A percentile compares a stretch with the other conserved stretches of the same genome.
phyloP scores from a whole-genome alignment of 2,888 invertebrate genomes.

The Gastrophysa polygoni region DNA sequence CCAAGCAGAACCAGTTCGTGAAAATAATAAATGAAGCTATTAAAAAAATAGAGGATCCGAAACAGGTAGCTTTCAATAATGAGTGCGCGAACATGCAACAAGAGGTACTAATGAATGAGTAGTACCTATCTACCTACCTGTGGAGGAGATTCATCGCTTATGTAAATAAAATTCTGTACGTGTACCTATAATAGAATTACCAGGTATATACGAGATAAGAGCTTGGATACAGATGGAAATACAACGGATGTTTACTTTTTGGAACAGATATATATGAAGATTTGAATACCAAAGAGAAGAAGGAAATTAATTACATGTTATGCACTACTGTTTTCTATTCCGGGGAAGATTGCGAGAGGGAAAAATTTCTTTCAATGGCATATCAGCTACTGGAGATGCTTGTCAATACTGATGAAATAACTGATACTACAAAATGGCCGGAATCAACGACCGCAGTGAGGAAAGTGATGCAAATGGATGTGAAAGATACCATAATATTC shows the following conservation, averaged over 20 bases:
- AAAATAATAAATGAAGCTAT: conserved; percentile 7
- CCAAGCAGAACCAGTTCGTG: background rate
- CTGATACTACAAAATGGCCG: too few species aligned
- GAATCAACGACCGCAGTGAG: too few species aligned
- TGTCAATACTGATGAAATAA: too few species aligned
- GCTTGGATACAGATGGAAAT: background rate
- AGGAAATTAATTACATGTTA: too few species aligned
- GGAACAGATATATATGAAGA: background rate
- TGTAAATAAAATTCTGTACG: conserved; percentile 4
- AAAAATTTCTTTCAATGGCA: too few species aligned
- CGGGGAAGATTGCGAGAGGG: too few species aligned
- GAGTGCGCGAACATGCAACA: conserved; percentile 21
- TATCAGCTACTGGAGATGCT: too few species aligned
- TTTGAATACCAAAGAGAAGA: background rate
- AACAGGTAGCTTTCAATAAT: conserved; percentile 24
- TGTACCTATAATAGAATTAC: conserved; percentile 1
- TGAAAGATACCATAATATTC: too few species aligned
- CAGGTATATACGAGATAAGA: background rate
- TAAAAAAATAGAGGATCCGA: conserved; percentile 17
- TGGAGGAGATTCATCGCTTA: conserved; percentile 1
- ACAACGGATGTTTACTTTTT: background rate
- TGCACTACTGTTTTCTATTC: too few species aligned
- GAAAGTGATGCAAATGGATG: too few species aligned
- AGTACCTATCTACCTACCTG: too few species aligned
- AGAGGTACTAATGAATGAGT: conserved; percentile 17